Percentiles rank a stretch among this genome's conserved stretches.
Evolutionary conservation across 1,140 invertebrate genomes (phyloP).

Genomic region (Drosophila leontia): DNA sequence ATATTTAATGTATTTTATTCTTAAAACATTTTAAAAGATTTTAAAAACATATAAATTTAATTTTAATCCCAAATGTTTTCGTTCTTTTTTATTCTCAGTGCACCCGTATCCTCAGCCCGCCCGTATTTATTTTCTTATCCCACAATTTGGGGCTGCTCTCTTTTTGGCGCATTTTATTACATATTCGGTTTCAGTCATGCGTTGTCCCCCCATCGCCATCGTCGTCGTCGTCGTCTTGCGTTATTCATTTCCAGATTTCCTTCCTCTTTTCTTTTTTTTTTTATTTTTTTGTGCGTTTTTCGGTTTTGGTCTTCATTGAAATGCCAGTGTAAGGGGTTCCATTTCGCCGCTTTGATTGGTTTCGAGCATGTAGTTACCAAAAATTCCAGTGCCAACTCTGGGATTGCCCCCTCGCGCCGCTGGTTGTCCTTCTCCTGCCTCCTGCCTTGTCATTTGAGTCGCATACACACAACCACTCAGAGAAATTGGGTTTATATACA

Average conservation of each 20-base stretch:
- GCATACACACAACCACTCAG: constrained; percentile 2
- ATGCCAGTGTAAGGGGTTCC: constrained; percentile 69
- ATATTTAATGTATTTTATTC: too few relatives aligned
- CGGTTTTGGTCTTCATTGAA: constrained; percentile 49
- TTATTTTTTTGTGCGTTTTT: constrained; percentile 3
- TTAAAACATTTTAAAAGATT: too few relatives aligned
- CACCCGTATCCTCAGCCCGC: constrained; percentile 13
- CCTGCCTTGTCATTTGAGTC: constrained; percentile 30
- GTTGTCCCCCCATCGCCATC: constrained; percentile 27
- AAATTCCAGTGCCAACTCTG: constrained; percentile 46
- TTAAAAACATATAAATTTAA: background rate
- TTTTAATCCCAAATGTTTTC: too few relatives aligned
- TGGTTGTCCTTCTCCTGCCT: background rate
- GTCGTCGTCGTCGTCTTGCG: constrained; percentile 54
- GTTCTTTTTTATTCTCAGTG: background rate
- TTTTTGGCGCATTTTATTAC: constrained; percentile 62
- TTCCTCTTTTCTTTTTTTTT: background rate
- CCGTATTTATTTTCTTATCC: constrained; percentile 40
- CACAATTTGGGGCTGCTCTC: constrained; percentile 38
- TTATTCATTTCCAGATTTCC: constrained; percentile 66
- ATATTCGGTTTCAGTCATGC: constrained; percentile 74
- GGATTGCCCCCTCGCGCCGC: constrained; percentile 1
- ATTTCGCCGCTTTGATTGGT: constrained; percentile 75
- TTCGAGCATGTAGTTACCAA: constrained; percentile 59
- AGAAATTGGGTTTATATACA: background rate